Percentiles rank a stretch among this genome's conserved stretches.
phyloP scores from a whole-genome alignment of 2,113 vertebrate genomes.

The Tor tambroides region DNA sequence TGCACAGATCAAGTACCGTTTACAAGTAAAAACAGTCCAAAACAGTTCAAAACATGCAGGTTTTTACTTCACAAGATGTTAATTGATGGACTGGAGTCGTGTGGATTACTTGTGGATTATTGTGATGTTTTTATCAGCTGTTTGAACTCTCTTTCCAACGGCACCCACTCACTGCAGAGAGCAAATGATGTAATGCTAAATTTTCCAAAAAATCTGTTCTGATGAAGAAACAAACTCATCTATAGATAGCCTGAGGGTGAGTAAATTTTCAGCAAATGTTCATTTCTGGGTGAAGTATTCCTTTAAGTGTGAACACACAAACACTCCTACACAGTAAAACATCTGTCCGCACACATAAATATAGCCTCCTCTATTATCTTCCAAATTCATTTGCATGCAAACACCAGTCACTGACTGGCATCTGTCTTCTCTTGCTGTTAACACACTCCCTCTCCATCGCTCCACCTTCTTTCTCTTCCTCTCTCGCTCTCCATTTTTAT shows the following conservation, averaged over 20 bases:
- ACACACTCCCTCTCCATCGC: not conserved
- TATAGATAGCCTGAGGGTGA: not conserved
- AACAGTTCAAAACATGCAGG: too few relatives aligned
- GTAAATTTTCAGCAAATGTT: not conserved
- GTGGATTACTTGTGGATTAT: too few relatives aligned
- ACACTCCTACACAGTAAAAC: conserved; percentile 3
- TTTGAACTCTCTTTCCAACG: too few relatives aligned
- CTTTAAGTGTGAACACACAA: not conserved
- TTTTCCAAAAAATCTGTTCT: too few relatives aligned
- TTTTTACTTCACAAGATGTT: too few relatives aligned
- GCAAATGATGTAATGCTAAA: not conserved
- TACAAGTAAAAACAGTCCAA: too few relatives aligned
- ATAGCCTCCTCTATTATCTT: not conserved
- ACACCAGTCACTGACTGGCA: conserved; percentile 14
- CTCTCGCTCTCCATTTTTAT: not conserved
- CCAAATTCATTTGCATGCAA: conserved; percentile 18
- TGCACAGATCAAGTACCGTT: too few relatives aligned
- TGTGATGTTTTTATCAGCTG: too few relatives aligned
- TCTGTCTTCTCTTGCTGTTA: conserved; percentile 31
- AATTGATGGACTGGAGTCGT: too few relatives aligned
- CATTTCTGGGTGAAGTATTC: not conserved
- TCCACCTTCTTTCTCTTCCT: not conserved
- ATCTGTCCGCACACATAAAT: conserved; percentile 3
- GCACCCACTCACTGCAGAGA: not conserved
- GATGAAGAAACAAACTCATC: too few relatives aligned